These are phyloP conservation scores for Drosophila anceps DNA, from an alignment of 2,888 invertebrate genomes.

Conservation along the genomic window DNA sequence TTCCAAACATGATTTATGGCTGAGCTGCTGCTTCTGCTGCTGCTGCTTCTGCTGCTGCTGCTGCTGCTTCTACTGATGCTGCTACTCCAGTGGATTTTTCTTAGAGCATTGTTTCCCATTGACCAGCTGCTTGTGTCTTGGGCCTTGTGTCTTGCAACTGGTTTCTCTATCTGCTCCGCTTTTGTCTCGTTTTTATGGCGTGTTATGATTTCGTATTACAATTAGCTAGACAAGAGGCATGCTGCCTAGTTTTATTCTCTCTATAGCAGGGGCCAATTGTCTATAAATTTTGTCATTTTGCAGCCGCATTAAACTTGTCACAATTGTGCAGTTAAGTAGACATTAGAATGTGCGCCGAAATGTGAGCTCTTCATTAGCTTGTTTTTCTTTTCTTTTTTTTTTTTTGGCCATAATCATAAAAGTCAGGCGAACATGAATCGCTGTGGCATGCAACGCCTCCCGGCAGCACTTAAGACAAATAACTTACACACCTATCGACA, in stretches of 20 bases:
- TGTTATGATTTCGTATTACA: slow-evolving; percentile 78
- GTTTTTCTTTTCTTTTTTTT: background rate
- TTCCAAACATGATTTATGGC: slow-evolving; percentile 78
- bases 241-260: slow-evolving; percentile 46
- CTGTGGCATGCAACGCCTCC: slow-evolving; percentile 55
- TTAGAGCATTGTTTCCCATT: slow-evolving; percentile 70
- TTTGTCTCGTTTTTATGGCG: slow-evolving; percentile 76
- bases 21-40: slow-evolving; percentile 47
- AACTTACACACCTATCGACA: slow-evolving; percentile 78
- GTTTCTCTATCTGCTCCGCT: slow-evolving; percentile 49
- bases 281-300: slow-evolving; percentile 49
- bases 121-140: slow-evolving; percentile 68
- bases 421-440: slow-evolving; percentile 45
- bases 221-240: slow-evolving; percentile 76
- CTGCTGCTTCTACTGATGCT: slow-evolving; percentile 11
- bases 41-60: slow-evolving; percentile 3
- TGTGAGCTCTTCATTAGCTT: slow-evolving; percentile 69
- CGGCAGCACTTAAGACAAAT: slow-evolving; percentile 77
- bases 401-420: slow-evolving; percentile 48
- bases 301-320: slow-evolving; percentile 69
- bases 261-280: slow-evolving; percentile 2
- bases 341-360: slow-evolving; percentile 45
- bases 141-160: slow-evolving; percentile 59
- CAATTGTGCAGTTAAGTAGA: slow-evolving; percentile 71
- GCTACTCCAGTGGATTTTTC: slow-evolving; percentile 49